Evolutionary conservation across 2,888 invertebrate genomes (phyloP).

Genomic region (Dorcus parallelipipedus): DNA sequence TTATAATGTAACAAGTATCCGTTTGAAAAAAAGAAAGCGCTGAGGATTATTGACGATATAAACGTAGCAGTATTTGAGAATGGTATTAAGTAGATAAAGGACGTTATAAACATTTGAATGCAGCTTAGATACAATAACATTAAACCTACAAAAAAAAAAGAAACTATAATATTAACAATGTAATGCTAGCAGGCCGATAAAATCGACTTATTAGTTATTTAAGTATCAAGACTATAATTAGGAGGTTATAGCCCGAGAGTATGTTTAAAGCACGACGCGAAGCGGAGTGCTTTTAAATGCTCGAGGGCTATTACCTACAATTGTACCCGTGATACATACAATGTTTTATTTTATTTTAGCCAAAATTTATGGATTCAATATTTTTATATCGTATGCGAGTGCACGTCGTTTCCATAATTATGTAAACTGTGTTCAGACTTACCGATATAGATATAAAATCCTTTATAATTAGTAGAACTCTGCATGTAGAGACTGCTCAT

Average conservation of each 20-base stretch:
- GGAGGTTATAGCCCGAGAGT: too few species aligned
- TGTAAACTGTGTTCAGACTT: conserved; percentile 27
- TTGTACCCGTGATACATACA: too few species aligned
- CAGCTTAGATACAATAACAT: conserved; percentile 69
- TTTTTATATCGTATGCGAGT: too few species aligned
- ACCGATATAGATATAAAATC: conserved; percentile 72
- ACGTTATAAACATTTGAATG: conserved; percentile 65
- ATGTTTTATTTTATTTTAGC: too few species aligned
- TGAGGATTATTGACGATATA: conserved; percentile 58
- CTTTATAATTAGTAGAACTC: conserved; percentile 61
- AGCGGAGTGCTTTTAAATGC: too few species aligned
- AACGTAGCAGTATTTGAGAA: conserved; percentile 62
- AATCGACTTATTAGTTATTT: too few species aligned
- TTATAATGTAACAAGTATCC: conserved; percentile 68
- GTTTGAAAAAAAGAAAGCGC: conserved; percentile 60
- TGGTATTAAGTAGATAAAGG: conserved; percentile 65
- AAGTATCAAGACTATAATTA: too few species aligned
- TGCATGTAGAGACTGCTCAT: conserved; percentile 82
- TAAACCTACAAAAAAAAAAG: conserved; percentile 54
- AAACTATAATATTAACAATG: conserved; percentile 4
- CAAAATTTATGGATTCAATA: too few species aligned
- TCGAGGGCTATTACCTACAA: too few species aligned
- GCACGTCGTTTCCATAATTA: too few species aligned
- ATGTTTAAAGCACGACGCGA: too few species aligned
- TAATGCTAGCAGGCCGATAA: not conserved